These are phyloP conservation scores for Gyps fulvus DNA, from an alignment of 2,113 vertebrate genomes.

Conservation along the genomic window DNA sequence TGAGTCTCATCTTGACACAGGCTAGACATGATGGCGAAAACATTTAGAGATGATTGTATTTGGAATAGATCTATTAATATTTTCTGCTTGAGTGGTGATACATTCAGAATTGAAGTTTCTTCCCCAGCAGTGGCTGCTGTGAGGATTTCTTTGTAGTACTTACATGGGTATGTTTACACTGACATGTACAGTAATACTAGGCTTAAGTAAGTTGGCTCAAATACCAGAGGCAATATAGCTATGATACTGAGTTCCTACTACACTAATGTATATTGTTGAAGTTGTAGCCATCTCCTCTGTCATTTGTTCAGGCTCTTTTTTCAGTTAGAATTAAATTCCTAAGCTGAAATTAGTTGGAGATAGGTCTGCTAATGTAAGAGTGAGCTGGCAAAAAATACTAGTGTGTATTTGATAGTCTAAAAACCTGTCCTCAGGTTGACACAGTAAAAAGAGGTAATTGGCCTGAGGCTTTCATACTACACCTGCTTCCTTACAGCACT, in stretches of 20 bases:
- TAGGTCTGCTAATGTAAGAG: not conserved
- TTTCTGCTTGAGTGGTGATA: not conserved
- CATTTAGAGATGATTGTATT: not conserved
- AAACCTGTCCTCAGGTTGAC: not conserved
- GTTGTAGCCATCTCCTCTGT: not conserved
- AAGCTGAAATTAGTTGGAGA: not conserved
- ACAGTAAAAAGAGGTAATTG: not conserved
- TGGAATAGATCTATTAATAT: not conserved
- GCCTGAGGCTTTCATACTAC: not conserved
- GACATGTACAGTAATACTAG: not conserved
- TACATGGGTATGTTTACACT: not conserved
- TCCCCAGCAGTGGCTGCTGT: not conserved
- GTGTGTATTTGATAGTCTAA: not conserved
- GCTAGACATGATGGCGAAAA: not conserved
- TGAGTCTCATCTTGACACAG: not conserved
- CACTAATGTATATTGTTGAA: fast-evolving
- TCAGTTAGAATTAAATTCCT: not conserved
- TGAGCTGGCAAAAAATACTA: not conserved
- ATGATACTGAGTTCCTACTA: not conserved
- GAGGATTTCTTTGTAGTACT: not conserved
- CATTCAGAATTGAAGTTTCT: not conserved
- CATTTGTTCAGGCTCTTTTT: not conserved
- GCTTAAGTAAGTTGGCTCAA: not conserved
- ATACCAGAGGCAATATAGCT: not conserved
- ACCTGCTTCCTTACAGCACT: not conserved